Base-by-base conservation (phyloP, 2,888 invertebrate genomes). In the Synanthedon vespiformis region DNA sequence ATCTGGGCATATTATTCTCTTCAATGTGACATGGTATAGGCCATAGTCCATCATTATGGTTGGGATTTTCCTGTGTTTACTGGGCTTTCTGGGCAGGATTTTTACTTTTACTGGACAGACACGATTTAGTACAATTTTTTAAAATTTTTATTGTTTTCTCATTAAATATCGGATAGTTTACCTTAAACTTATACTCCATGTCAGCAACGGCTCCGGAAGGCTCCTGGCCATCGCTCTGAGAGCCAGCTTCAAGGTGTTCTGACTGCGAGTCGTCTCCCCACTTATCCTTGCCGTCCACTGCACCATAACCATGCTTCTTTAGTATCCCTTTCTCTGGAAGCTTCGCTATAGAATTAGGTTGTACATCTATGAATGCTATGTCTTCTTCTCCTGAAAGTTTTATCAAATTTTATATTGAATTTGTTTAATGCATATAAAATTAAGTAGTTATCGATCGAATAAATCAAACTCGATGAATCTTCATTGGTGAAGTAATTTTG, bases 301-400 rank as follows among this genome's bases (percentile, higher is more conserved):
- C 91, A 63, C 93, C 92, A 64, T 94, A 93, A 65, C 94, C 94
- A 67, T 92, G 92, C 85, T 95, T 96, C 90, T 96, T 96, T 72
- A 96, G 90, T 76, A 96, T 96, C 55, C 96, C 96, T 85, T 96
- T 96, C 87, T 96, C 95, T 65, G 95, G 94, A 62, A 93, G 88
- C 77, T 94, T 93, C 56, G 91, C 87, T 74, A 93, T 89, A 69
- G 91, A 92, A 83, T 93, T 94, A 56, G 92, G 90, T 60, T 91
- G 91, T 53, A 94, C 90, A 80, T 94, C 94, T 74, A 95, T 93
- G 83, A 95, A 94, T 54, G 94, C 93, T 67, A 94, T 93, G 74
- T 94, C 94, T 81, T 94, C 94, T 81, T 92, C 92, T 52, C 90
- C 92, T 91, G 84, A 58, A 86, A 85, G 14, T 34, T 34, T 34